A percentile compares a stretch with the other conserved stretches of the same genome.
Evolutionary conservation across 2,888 invertebrate genomes (phyloP).

Genomic region (Lochmaea capreae): DNA sequence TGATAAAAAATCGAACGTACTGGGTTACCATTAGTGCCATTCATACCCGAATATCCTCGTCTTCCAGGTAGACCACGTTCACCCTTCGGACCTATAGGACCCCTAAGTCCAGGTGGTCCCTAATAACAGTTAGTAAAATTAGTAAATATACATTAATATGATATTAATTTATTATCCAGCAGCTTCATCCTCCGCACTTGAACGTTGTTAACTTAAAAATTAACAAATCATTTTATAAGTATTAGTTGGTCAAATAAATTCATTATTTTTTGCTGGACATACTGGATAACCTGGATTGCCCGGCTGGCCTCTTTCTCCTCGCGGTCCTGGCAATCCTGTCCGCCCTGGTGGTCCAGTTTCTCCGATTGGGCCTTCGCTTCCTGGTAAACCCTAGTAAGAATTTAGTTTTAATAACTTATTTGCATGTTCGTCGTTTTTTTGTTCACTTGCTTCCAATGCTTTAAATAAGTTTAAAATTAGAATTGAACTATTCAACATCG

Average conservation of each 20-base stretch:
- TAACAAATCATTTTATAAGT: background rate
- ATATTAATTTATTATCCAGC: constrained; percentile 6
- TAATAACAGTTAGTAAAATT: constrained; percentile 48
- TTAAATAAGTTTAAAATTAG: too few relatives aligned
- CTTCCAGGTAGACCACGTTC: constrained; percentile 58
- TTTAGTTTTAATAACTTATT: constrained; percentile 7
- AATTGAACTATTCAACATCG: too few relatives aligned
- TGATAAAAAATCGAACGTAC: constrained; percentile 27
- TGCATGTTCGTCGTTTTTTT: background rate
- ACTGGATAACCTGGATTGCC: constrained; percentile 68
- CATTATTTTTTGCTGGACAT: constrained; percentile 41
- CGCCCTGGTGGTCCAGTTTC: constrained; percentile 68
- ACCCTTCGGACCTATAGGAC: constrained; percentile 63
- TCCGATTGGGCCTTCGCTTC: constrained; percentile 58
- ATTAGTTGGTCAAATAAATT: background rate
- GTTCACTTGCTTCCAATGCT: too few relatives aligned
- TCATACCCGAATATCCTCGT: constrained; percentile 40
- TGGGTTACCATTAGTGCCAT: constrained; percentile 36
- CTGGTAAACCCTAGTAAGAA: constrained; percentile 54
- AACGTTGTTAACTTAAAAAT: background rate
- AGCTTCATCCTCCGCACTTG: background rate
- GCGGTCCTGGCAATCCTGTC: constrained; percentile 64
- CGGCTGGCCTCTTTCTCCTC: constrained; percentile 62
- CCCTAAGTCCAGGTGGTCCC: constrained; percentile 67
- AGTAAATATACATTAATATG: constrained; percentile 21